These are phyloP conservation scores for Gadopsis bispinosus DNA, from an alignment of 2,797 vertebrate species.

Conservation along the genomic window DNA sequence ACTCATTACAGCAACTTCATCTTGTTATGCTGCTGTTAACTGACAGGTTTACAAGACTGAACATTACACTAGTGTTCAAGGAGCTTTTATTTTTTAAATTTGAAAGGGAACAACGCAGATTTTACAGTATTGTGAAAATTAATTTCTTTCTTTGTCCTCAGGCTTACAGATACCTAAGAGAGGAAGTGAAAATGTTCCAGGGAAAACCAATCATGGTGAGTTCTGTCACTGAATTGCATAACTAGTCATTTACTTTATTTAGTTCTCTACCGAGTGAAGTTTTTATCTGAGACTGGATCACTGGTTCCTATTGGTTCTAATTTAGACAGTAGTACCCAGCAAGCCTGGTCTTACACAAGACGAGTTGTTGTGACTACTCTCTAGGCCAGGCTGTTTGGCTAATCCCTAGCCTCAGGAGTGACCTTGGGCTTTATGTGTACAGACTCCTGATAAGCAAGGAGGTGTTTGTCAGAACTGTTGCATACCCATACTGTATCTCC, in stretches of 20 bases:
- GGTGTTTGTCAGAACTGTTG: constrained; percentile 25
- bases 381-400: constrained; percentile 1
- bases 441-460: constrained; percentile 44
- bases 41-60: background rate
- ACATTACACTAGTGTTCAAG: background rate
- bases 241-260: background rate
- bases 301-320: constrained; percentile 1
- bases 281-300: background rate
- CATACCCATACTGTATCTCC: constrained; percentile 7
- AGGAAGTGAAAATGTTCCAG: constrained; percentile 99
- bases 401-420: constrained; percentile 23
- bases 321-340: background rate
- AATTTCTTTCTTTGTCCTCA: constrained; percentile 60
- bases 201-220: constrained; percentile 99
- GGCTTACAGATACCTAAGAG: constrained; percentile 96
- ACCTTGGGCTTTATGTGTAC: constrained; percentile 54
- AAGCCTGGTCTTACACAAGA: constrained; percentile 19
- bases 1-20: background rate
- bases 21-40: background rate
- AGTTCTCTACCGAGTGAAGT: background rate
- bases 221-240: constrained; percentile 16
- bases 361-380: constrained; percentile 11
- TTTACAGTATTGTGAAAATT: background rate
- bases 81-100: background rate
- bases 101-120: background rate